Conservation (phyloP, 1,140 invertebrate genomes). For the Meloidogyne chitwoodi region DNA sequence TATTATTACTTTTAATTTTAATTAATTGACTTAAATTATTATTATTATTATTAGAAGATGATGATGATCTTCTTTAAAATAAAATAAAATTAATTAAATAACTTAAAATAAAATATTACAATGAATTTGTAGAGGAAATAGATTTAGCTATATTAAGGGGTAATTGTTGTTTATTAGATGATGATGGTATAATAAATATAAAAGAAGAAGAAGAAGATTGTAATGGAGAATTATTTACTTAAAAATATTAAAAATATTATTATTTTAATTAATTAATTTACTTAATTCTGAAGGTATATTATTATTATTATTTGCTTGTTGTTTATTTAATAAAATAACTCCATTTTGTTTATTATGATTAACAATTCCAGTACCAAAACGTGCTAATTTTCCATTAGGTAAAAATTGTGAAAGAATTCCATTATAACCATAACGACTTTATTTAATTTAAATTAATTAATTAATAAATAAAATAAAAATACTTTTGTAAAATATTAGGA, state of each 20-base stretch:
- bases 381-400: neutral
- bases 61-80: neutral
- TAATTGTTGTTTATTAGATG: neutral
- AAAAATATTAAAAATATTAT: too few species aligned
- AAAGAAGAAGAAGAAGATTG: neutral
- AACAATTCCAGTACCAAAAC: neutral
- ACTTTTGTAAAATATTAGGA: conserved; percentile 34
- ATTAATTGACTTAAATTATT: neutral
- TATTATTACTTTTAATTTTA: too few species aligned
- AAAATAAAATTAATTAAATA: too few species aligned
- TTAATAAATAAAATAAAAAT: too few species aligned
- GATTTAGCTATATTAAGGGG: neutral
- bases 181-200: neutral
- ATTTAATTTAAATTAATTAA: neutral
- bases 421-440: conserved; percentile 23
- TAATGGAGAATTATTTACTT: neutral
- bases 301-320: neutral
- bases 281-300: neutral
- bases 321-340: neutral
- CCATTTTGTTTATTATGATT: neutral
- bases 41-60: neutral
- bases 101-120: too few species aligned
- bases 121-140: neutral
- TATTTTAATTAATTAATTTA: neutral
- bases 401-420: conserved; percentile 14